Evolutionary conservation across 2,113 vertebrate species (phyloP).

Genomic region (Etheostoma cragini): DNA sequence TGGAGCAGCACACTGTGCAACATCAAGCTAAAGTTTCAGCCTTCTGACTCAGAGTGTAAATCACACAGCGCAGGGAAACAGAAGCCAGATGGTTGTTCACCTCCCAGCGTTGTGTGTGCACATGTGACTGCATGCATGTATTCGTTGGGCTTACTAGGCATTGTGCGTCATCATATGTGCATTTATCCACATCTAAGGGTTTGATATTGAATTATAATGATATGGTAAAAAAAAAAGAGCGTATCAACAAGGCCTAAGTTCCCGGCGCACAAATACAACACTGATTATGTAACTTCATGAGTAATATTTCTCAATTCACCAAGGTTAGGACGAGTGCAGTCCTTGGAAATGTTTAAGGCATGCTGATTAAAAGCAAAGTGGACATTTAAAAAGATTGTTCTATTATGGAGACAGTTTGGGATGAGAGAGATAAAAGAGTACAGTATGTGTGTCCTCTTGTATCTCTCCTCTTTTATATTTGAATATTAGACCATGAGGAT

Average conservation of each 20-base stretch:
- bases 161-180: neutral
- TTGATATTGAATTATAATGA: neutral
- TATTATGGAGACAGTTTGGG: neutral
- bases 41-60: slow-evolving; percentile 67
- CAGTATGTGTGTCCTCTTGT: neutral
- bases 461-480: neutral
- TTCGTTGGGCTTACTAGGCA: neutral
- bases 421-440: neutral
- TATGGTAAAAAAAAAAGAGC: neutral
- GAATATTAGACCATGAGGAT: neutral
- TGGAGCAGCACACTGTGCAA: slow-evolving; percentile 68
- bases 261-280: slow-evolving; percentile 8
- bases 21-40: slow-evolving; percentile 74
- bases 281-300: slow-evolving; percentile 5
- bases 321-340: neutral
- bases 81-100: slow-evolving; percentile 75
- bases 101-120: slow-evolving; percentile 40
- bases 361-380: neutral
- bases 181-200: neutral
- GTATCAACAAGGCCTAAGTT: neutral
- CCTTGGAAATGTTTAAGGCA: neutral
- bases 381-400: neutral
- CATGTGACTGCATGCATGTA: slow-evolving; percentile 3
- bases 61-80: slow-evolving; percentile 68
- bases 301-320: neutral